A percentile compares a stretch with the other conserved stretches of the same genome.
Conservation (phyloP, 2,888 invertebrate species). For the Nycteola revayana region DNA sequence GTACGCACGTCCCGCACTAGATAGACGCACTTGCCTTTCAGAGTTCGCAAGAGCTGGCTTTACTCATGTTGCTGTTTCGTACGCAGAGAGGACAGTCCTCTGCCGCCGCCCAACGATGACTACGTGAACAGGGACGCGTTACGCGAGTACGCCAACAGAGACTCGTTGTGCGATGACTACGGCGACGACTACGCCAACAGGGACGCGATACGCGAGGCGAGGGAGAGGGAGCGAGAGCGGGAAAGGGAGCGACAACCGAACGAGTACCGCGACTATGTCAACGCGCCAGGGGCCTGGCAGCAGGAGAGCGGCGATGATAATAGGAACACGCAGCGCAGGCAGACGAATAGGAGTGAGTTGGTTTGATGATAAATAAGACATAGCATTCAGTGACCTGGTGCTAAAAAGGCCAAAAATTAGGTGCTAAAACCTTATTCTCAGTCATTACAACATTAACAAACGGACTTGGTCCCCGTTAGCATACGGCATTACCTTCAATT, state of each 20-base stretch:
- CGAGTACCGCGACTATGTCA: constrained; percentile 77
- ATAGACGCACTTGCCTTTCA: constrained; percentile 61
- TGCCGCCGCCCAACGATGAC: constrained; percentile 67
- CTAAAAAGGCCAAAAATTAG: too few species aligned
- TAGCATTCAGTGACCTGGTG: too few species aligned
- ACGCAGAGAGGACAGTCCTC: constrained; percentile 78
- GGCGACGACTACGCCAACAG: constrained; percentile 77
- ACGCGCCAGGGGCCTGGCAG: constrained; percentile 69
- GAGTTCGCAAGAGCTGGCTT: constrained; percentile 68
- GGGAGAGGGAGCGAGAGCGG: constrained; percentile 59
- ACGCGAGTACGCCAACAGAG: constrained; percentile 71
- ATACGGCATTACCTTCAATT: too few species aligned
- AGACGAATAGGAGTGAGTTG: constrained; percentile 56
- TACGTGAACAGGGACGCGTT: constrained; percentile 74
- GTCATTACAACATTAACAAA: too few species aligned
- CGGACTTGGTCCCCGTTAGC: too few species aligned
- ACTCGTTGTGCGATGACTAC: constrained; percentile 74
- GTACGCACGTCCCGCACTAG: constrained; percentile 55
- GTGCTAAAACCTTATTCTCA: too few species aligned
- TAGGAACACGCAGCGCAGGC: constrained; percentile 67
- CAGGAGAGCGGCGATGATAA: constrained; percentile 63
- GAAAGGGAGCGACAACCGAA: constrained; percentile 58
- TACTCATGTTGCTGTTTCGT: constrained; percentile 77
- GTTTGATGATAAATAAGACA: too few species aligned
- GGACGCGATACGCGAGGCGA: constrained; percentile 76